Base-by-base conservation (phyloP, 2,113 vertebrate genomes). In the Salvelinus alpinus region DNA sequence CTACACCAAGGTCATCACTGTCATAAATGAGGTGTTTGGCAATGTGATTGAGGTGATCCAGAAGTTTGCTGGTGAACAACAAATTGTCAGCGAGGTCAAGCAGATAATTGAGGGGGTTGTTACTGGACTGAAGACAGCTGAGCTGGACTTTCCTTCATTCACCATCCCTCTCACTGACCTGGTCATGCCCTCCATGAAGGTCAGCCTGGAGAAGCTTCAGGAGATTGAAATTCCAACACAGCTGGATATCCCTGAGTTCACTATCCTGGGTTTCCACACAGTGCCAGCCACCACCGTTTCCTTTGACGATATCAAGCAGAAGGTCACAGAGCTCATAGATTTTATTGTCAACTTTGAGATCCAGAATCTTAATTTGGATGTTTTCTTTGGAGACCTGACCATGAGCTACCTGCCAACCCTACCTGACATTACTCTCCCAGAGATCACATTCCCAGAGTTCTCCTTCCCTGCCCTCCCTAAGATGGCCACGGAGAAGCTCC, bases 131-230 rank as follows among this genome's bases (percentile, higher is more conserved):
- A 93, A 76, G 65, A 85, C n/a, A 81, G 89, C 85, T 74, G 93
- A 95, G 12, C 88, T 95, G 78, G 89, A 70, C 72, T 94, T 90
- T 1, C 96, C 95, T 62, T 92, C 91, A 59, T 95, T 99, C 78
- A 85, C 75, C 20, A 64, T 99, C 68, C 97, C 96, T 44, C 76
- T 98, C 44, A 99, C 97, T 79, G 90, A 97, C 87, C 83, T 99
- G 74, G 84, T 44, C 80, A 82, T 97, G 25, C 93, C 94, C 34
- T 94, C 95, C 20, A 78, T 90, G 76, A 92, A 89, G 71, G 80
- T 99, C 71, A 94, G 90, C 75, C 85, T 96, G 77, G 92, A 91
- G 62, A 84, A 47, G 18, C 67, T 96, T 78, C 84, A 88, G 18
- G 76, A 94, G 7, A 65, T 94, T 78, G 89, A 89, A 86, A 90